These are phyloP conservation scores for Apis laboriosa DNA, from an alignment of 1,140 invertebrate species.

Conservation along the genomic window DNA sequence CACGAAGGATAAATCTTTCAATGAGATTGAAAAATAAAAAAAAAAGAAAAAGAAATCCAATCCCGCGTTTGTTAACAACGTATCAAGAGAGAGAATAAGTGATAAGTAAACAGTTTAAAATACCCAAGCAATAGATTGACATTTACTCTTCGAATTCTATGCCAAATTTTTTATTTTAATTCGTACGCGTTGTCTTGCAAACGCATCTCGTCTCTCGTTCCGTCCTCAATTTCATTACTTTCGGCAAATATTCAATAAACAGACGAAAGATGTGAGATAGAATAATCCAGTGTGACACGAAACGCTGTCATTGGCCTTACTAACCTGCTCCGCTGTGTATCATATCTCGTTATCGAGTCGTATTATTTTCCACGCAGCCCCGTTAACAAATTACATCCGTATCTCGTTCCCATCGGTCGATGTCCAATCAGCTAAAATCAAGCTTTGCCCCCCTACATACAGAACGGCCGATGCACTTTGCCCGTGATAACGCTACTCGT, in stretches of 20 bases:
- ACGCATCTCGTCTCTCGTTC: background rate
- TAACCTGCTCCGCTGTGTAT: conserved; percentile 33
- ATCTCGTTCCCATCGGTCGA: conserved; percentile 55
- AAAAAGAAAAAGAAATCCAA: background rate
- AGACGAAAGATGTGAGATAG: background rate
- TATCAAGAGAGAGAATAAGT: too few species aligned
- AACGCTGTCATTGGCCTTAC: conserved; percentile 61
- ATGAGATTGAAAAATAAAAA: too few species aligned
- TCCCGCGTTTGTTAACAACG: background rate
- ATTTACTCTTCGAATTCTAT: background rate
- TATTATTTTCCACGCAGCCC: conserved; percentile 55
- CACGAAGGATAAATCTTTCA: background rate
- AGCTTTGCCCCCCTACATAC: conserved; percentile 2
- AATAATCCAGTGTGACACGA: background rate
- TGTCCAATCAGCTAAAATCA: conserved; percentile 41
- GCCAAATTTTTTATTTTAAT: too few species aligned
- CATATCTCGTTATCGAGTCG: conserved; percentile 49
- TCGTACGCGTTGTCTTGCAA: too few species aligned
- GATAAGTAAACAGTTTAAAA: background rate
- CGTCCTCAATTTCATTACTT: background rate
- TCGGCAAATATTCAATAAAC: background rate
- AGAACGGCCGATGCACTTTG: conserved; percentile 43
- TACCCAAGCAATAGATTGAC: too few species aligned
- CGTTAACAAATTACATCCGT: conserved; percentile 66
- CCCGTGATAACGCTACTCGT: conserved; percentile 2